A percentile compares a stretch with the other conserved stretches of the same genome.
Conservation (phyloP, 2,888 invertebrate species). For the Latheticus oryzae region DNA sequence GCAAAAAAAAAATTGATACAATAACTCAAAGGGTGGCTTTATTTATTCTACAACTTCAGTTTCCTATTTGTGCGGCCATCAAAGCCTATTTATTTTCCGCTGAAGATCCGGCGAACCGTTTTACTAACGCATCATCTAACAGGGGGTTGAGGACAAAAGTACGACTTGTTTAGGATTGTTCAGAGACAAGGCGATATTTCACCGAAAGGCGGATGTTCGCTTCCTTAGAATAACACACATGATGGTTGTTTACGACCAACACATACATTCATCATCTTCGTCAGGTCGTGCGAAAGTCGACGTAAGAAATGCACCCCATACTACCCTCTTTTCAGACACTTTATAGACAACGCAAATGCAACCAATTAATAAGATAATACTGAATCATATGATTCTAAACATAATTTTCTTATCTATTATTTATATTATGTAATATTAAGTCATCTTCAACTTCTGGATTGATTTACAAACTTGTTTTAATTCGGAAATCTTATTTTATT, state of each 20-base stretch:
- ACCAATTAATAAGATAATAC: too few relatives aligned
- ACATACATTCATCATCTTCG: slow-evolving; percentile 62
- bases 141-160: slow-evolving; percentile 63
- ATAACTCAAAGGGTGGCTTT: slow-evolving; percentile 59
- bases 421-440: too few relatives aligned
- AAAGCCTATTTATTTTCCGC: slow-evolving; percentile 64
- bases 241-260: slow-evolving; percentile 60
- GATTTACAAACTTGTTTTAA: too few relatives aligned
- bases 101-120: slow-evolving; percentile 62
- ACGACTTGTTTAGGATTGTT: slow-evolving; percentile 64
- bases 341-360: too few relatives aligned
- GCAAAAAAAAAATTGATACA: slow-evolving; percentile 41
- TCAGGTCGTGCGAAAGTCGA: slow-evolving; percentile 55
- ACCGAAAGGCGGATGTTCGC: slow-evolving; percentile 65
- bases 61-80: slow-evolving; percentile 61
- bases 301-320: too few relatives aligned
- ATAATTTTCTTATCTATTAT: too few relatives aligned
- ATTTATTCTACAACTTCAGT: slow-evolving; percentile 60
- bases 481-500: too few relatives aligned
- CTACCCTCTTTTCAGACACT: too few relatives aligned
- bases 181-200: slow-evolving; percentile 65
- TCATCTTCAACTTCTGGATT: too few relatives aligned
- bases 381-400: too few relatives aligned
- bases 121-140: slow-evolving; percentile 64
- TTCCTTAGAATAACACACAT: slow-evolving; percentile 66